Base-by-base conservation (phyloP, 1,140 invertebrate species). In the Bombus haemorrhoidalis region DNA sequence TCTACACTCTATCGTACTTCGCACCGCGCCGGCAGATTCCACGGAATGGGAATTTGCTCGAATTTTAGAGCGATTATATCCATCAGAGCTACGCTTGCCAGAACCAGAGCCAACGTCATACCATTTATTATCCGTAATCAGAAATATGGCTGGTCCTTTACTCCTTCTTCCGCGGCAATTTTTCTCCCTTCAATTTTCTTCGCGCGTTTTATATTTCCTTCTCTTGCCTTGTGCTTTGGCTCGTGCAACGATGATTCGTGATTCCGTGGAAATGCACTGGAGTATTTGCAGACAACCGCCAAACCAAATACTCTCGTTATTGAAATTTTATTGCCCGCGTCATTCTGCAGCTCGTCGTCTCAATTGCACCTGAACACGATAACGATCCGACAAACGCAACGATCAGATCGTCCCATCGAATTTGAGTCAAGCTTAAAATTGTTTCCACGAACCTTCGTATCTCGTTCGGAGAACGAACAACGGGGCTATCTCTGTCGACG, bases 281-380 rank as follows among this genome's bases (percentile, higher is more conserved):
- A 12, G 15, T 28, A 47, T 8, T 78, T 12, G 39, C 25, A 37
- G 64, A 18, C 76, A 34, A 89, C 72, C 80, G 57, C 80, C 47
- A 77, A 89, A 86, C n/a, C 59, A n/a, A 89, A 86, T 89, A 86
- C 85, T 86, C 81, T 74, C 76, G 47, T 77, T 77, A 89, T 89
- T 89, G 84, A 83, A 89, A 86, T 86, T 89, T 89, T 88, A 89
- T 89, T 76, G 88, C 79, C n/a, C 69, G 74, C 71, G 83, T 73
- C 87, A 80, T 76, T 39, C 88, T 68, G 80, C 53, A 13, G 32
- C 13, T 32, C 22, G 47, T 41, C 71, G 34, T 62, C 68, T 69
- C 47, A 43, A 87, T 87, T 37, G 62, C 53, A 73, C 43, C 53
- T 66, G n/a, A 62, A 71, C 78, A 66, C 80, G 72, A 89, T 80